Percentiles rank a stretch among this genome's conserved stretches.
Evolutionary conservation across 2,888 invertebrate species (phyloP).

Genomic region (Pollenia griseotomentosa): DNA sequence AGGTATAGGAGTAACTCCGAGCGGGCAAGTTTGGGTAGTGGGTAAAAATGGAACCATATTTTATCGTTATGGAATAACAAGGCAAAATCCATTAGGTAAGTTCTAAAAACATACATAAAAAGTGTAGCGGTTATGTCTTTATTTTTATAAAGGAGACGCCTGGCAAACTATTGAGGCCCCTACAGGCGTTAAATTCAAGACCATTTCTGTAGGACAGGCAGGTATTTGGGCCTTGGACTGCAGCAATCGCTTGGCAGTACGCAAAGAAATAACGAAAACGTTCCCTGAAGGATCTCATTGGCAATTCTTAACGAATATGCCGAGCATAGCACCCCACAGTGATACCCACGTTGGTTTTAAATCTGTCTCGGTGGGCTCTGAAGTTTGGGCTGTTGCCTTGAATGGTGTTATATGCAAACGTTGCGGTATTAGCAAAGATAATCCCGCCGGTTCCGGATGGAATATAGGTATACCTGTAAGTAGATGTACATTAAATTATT

Average conservation of each 20-base stretch:
- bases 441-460: slow-evolving; percentile 92
- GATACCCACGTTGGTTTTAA: slow-evolving; percentile 87
- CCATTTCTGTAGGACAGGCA: slow-evolving; percentile 89
- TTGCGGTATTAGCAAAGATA: slow-evolving; percentile 89
- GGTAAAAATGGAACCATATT: slow-evolving; percentile 93
- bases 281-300: slow-evolving; percentile 94
- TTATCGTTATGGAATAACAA: slow-evolving; percentile 90
- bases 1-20: slow-evolving; percentile 89
- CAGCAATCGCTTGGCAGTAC: slow-evolving; percentile 89
- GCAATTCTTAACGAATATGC: slow-evolving; percentile 88
- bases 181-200: slow-evolving; percentile 88
- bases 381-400: slow-evolving; percentile 91
- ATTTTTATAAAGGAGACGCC: slow-evolving; percentile 82
- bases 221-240: slow-evolving; percentile 93
- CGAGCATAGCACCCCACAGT: slow-evolving; percentile 86
- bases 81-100: slow-evolving; percentile 87
- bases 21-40: slow-evolving; percentile 92
- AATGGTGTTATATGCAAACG: slow-evolving; percentile 89
- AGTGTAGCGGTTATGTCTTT: neutral
- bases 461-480: slow-evolving; percentile 87
- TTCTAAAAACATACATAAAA: neutral
- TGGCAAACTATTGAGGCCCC: slow-evolving; percentile 93
- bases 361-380: slow-evolving; percentile 89
- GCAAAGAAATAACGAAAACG: slow-evolving; percentile 90
- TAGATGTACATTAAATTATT: neutral